Evolutionary conservation across 2,113 vertebrate species (phyloP).

Genomic region (Phyllostomus discolor): DNA sequence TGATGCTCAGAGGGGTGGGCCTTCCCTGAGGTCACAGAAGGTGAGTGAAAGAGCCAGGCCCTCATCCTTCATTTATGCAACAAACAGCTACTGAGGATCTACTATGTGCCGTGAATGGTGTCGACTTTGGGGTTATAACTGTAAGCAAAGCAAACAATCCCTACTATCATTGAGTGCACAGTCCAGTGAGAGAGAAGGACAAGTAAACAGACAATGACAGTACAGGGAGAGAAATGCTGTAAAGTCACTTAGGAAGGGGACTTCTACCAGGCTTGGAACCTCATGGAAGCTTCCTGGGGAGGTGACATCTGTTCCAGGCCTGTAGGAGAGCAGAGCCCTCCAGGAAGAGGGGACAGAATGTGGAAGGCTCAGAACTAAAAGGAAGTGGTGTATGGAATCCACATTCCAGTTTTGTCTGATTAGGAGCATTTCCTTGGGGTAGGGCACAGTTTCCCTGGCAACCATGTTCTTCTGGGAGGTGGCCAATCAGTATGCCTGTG

Average conservation of each 20-base stretch:
- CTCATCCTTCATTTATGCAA: neutral
- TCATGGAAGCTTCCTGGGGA: neutral
- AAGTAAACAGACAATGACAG: neutral
- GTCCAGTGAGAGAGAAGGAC: neutral
- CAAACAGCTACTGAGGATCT: neutral
- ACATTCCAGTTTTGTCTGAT: neutral
- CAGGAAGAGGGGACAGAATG: neutral
- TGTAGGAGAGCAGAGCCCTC: neutral
- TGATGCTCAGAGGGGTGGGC: neutral
- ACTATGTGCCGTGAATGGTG: neutral
- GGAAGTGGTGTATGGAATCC: no score
- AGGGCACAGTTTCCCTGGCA: neutral
- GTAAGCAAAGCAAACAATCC: neutral
- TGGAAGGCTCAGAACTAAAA: neutral
- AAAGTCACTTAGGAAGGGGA: neutral
- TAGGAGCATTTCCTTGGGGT: neutral
- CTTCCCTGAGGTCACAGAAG: neutral
- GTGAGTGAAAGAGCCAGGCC: neutral
- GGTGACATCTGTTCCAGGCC: neutral
- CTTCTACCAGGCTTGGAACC: neutral
- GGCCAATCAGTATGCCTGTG: neutral
- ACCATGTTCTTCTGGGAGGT: neutral
- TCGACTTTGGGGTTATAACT: neutral
- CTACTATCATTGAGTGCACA: neutral
- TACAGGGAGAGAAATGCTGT: neutral